Percentiles rank a stretch among this genome's conserved stretches.
These are phyloP conservation scores for Crax fasciolata DNA, from an alignment of 2,797 vertebrate species.

Conservation along the genomic window DNA sequence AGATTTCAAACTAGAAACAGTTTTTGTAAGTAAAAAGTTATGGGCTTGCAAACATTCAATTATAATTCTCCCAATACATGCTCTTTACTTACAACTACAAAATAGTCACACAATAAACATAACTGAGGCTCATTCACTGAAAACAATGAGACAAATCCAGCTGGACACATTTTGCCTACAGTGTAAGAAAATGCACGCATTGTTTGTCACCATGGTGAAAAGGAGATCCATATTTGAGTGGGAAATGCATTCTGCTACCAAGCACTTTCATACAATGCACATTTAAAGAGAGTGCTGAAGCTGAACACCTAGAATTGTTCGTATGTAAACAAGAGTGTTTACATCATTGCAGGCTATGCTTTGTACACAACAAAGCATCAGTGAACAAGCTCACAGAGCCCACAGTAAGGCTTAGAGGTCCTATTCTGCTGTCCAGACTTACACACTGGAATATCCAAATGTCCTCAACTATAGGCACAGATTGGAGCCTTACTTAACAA, in stretches of 20 bases:
- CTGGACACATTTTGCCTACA: not conserved
- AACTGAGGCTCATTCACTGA: not conserved
- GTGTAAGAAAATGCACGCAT: not conserved
- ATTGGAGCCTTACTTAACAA: not conserved
- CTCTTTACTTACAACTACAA: not conserved
- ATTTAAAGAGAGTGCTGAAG: not conserved
- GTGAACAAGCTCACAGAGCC: not conserved
- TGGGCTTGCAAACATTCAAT: not conserved
- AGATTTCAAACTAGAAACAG: not conserved
- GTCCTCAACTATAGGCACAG: not conserved
- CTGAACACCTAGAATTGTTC: not conserved
- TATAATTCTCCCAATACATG: not conserved
- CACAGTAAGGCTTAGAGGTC: not conserved
- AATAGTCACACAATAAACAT: not conserved
- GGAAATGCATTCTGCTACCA: not conserved
- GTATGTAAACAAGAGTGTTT: not conserved
- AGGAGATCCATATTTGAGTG: not conserved
- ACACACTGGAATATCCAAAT: not conserved
- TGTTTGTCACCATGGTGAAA: not conserved
- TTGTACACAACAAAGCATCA: not conserved
- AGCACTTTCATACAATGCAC: not conserved
- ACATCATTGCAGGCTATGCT: not conserved
- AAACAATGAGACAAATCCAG: not conserved
- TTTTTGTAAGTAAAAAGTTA: constrained; percentile 7
- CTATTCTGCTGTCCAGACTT: not conserved